Evolutionary conservation across 2,888 invertebrate species (phyloP).

Genomic region (Steromphala cineraria): DNA sequence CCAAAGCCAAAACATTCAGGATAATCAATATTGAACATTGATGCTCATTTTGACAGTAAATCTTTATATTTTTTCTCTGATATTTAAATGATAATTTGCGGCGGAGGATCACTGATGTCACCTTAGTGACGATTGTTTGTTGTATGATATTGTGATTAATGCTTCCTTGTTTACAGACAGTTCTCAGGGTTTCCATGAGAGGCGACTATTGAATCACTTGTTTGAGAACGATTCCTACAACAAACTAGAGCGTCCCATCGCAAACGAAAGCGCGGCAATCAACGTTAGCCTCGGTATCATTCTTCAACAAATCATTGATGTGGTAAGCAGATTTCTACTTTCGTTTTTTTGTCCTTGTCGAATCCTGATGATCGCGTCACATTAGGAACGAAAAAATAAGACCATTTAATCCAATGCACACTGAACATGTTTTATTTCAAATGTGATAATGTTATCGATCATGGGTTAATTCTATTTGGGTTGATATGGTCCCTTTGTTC

Average conservation of each 20-base stretch:
- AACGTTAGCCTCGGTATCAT: constrained; percentile 74
- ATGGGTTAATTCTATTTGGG: neutral
- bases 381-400: too few relatives aligned
- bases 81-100: too few relatives aligned
- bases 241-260: constrained; percentile 75
- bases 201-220: constrained; percentile 72
- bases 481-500: neutral
- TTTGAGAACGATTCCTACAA: constrained; percentile 71
- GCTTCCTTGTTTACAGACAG: constrained; percentile 58
- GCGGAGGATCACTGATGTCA: too few relatives aligned
- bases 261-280: constrained; percentile 73
- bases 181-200: constrained; percentile 68
- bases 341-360: neutral
- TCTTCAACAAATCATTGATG: constrained; percentile 77
- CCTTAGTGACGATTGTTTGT: too few relatives aligned
- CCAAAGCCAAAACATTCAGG: too few relatives aligned
- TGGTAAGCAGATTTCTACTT: constrained; percentile 64
- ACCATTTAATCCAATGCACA: too few relatives aligned
- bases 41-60: too few relatives aligned
- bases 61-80: too few relatives aligned
- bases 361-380: too few relatives aligned
- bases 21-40: too few relatives aligned
- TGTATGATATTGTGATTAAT: too few relatives aligned
- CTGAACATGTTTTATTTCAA: neutral
- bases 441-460: neutral